These are phyloP conservation scores for Agrochola litura DNA, from an alignment of 2,888 invertebrate species.

Conservation along the genomic window DNA sequence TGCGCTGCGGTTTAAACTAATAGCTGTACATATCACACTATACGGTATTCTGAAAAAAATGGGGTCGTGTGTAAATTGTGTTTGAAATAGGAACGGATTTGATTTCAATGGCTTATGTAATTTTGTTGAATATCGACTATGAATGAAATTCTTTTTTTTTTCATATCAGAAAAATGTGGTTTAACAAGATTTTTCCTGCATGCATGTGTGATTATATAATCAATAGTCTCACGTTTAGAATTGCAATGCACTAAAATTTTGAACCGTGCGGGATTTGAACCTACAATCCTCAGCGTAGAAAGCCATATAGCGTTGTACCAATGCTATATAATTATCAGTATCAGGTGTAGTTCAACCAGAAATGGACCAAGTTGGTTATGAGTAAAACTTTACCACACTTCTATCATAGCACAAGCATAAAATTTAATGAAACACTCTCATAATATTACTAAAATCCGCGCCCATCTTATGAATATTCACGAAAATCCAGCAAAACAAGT, in stretches of 20 bases:
- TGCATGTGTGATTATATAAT: neutral
- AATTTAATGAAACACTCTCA: constrained; percentile 39
- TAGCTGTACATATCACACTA: constrained; percentile 55
- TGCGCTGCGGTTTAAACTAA: constrained; percentile 64
- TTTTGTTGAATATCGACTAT: neutral
- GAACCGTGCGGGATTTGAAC: neutral
- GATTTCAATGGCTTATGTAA: neutral
- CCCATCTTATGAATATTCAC: constrained; percentile 49
- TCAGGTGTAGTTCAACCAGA: neutral
- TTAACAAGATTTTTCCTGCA: neutral
- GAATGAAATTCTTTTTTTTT: neutral
- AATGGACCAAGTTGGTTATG: neutral
- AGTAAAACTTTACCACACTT: constrained; percentile 29
- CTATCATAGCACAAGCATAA: constrained; percentile 23
- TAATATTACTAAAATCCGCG: constrained; percentile 31
- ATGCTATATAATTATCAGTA: neutral
- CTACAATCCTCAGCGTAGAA: too few species aligned
- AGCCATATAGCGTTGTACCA: neutral
- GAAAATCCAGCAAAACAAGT: constrained; percentile 55
- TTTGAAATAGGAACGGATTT: neutral
- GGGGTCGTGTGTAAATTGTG: neutral
- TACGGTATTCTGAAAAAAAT: neutral
- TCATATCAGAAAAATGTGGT: neutral
- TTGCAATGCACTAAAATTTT: neutral
- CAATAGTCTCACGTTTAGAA: neutral